Evolutionary conservation across 1,140 invertebrate genomes (phyloP).

Genomic region (Brachionus calyciflorus): DNA sequence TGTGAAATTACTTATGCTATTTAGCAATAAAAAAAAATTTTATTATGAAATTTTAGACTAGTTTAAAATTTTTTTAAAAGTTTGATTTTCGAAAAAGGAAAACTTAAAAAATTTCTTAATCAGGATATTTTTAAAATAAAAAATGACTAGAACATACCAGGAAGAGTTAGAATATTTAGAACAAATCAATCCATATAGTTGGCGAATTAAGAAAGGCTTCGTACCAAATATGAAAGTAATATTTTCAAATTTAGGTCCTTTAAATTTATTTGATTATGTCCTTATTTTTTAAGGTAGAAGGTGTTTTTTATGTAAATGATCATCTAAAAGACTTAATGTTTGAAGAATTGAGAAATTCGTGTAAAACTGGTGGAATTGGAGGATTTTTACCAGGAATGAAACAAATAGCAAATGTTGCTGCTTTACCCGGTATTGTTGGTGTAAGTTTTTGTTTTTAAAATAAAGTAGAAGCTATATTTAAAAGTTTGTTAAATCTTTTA

Average conservation of each 20-base stretch:
- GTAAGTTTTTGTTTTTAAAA: too few relatives aligned
- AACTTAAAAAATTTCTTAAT: neutral
- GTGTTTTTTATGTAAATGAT: constrained; percentile 93
- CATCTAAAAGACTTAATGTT: constrained; percentile 92
- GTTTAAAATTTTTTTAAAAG: neutral
- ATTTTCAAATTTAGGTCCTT: constrained; percentile 55
- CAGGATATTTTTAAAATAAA: too few relatives aligned
- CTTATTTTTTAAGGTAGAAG: constrained; percentile 77
- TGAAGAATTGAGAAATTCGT: constrained; percentile 84
- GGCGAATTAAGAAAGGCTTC: constrained; percentile 97
- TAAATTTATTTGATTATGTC: constrained; percentile 15
- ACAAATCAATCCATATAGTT: constrained; percentile 76
- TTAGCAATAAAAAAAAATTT: too few relatives aligned
- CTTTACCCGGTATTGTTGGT: constrained; percentile 93
- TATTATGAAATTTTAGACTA: neutral
- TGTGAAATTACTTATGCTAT: too few relatives aligned
- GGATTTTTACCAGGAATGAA: constrained; percentile 98
- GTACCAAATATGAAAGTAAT: constrained; percentile 97
- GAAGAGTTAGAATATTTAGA: constrained; percentile 91
- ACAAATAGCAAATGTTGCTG: constrained; percentile 99
- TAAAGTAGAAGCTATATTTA: constrained; percentile 43
- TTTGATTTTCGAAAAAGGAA: constrained; percentile 13
- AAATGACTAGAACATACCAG: constrained; percentile 72
- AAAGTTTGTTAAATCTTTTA: constrained; percentile 63
- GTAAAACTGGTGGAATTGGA: constrained; percentile 74